These are phyloP conservation scores for Glyptemys insculpta DNA, from an alignment of 2,797 vertebrate species.

Conservation along the genomic window DNA sequence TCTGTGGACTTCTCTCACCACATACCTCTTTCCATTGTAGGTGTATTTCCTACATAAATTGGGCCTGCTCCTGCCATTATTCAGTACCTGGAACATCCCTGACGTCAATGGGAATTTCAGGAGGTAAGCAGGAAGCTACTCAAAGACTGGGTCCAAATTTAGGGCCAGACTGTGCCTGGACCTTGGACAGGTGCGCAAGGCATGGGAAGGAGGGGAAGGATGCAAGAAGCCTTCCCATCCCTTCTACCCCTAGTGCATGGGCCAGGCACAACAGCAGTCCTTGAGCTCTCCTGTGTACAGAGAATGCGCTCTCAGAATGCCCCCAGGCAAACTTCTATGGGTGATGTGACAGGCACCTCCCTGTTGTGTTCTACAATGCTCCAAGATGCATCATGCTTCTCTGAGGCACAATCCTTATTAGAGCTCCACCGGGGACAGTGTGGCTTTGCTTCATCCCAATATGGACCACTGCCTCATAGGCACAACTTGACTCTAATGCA, in stretches of 20 bases:
- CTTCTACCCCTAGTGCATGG: not conserved
- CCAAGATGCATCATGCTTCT: not conserved
- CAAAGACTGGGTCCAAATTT: not conserved
- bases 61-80: not conserved
- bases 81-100: not conserved
- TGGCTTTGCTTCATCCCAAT: not conserved
- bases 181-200: not conserved
- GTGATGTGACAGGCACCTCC: not conserved
- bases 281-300: not conserved
- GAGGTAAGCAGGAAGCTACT: not conserved
- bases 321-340: fast-evolving
- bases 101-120: not conserved
- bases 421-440: not conserved
- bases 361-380: not conserved
- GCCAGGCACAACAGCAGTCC: not conserved
- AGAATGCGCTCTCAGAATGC: not conserved
- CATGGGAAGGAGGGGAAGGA: not conserved
- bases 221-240: not conserved
- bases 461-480: not conserved
- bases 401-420: not conserved
- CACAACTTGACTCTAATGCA: not conserved
- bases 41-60: not conserved
- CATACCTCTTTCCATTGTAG: not conserved
- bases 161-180: not conserved
- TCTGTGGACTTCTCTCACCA: not conserved